These are phyloP conservation scores for cattle (Bos taurus) DNA, from an alignment of 2,113 vertebrate species.

Conservation along the genomic window ARS-UCD2.0 NC_037347.1:66841501-66842000, in stretches of 20 bases:
- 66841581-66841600: neutral
- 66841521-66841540: neutral
- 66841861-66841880: neutral
- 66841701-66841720: neutral
- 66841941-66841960: neutral
- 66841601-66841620: neutral
- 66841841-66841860: neutral
- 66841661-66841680: neutral
- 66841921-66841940: neutral
- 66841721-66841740: neutral
- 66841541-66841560: neutral
- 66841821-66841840: neutral
- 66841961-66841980: accelerated
- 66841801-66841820: neutral
- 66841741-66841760: neutral
- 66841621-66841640: neutral
- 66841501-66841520: neutral
- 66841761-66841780: neutral
- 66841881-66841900: neutral
- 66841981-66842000: neutral
- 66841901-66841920: neutral
- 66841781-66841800: neutral
- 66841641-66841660: neutral
- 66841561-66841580: neutral
- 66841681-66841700: accelerated